Evolutionary conservation across 2,797 vertebrate species (phyloP), one percentile per base, ranked within the genome.

Genomic region (Leptoclinus maculatus): DNA sequence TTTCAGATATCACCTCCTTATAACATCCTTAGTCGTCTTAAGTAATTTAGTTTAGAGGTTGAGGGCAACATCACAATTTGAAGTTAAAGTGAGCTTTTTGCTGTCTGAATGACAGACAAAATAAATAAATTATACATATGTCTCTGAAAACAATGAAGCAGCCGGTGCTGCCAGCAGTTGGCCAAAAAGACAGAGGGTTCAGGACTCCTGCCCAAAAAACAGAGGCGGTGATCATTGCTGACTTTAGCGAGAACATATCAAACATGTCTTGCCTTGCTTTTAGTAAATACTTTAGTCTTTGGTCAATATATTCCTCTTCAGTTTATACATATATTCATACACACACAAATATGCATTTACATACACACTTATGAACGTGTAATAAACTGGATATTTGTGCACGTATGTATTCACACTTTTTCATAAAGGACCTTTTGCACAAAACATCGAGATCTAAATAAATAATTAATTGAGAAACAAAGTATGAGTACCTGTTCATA

Each of bases 261-360:
- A 73, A 92, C 87, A 93, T 83, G 53, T 93, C 89, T 92, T 90
- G 87, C 83, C 83, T 92, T 93, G 87, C 88, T 94, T 94, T 93
- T 92, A 92, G 92, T 93, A 94, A 95, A 95, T 94, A 95, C 93
- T 95, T 94, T 94, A 92, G 94, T 96, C 95, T 96, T 96, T 96
- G 95, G 95, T 96, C 94, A 92, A 94, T 94, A 93, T 94, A 93
- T 88, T 94, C 88, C 90, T 93, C 88, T 84, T 92, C 90, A 86
- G 86, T 94, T 94, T 93, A 92, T 93, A 94, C 92, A 94, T 90
- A 93, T 93, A 94, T 81, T 92, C 93, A 92, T 95, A 92, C 91
- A 92, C 85, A 93, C 90, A 93, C 93, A 95, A 92, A 95, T 93
- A 94, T 93, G 91, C 91, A 93, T 92, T 92, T 94, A 93, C 89